A percentile compares a stretch with the other conserved stretches of the same genome.
These are phyloP conservation scores for Thaumetopoea pityocampa DNA, from an alignment of 1,140 invertebrate genomes.

Conservation along the genomic window DNA sequence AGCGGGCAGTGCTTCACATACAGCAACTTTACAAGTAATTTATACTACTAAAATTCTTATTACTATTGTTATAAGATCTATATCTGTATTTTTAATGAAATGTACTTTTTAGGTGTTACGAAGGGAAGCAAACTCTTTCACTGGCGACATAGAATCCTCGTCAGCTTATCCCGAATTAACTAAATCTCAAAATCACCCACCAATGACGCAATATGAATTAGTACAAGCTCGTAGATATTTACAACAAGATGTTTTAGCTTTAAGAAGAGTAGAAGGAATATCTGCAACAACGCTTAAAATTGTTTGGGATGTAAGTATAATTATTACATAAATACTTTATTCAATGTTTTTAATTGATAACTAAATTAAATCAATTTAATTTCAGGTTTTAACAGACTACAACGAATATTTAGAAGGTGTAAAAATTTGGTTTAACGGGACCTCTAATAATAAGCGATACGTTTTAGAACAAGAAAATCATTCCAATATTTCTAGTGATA, in stretches of 20 bases:
- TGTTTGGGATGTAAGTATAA: slow-evolving; percentile 86
- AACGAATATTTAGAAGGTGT: slow-evolving; percentile 88
- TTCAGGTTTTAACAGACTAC: slow-evolving; percentile 68
- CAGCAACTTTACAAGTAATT: slow-evolving; percentile 55
- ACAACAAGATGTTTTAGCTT: slow-evolving; percentile 87
- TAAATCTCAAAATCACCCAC: slow-evolving; percentile 78
- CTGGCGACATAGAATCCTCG: slow-evolving; percentile 54
- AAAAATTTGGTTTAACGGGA: slow-evolving; percentile 92
- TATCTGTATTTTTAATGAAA: too few relatives aligned
- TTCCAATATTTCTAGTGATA: slow-evolving; percentile 44
- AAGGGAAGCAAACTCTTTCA: slow-evolving; percentile 66
- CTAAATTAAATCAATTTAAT: slow-evolving; percentile 13
- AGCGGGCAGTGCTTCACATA: slow-evolving; percentile 63
- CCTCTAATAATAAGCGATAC: slow-evolving; percentile 72
- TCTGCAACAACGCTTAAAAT: slow-evolving; percentile 89
- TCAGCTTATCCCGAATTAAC: slow-evolving; percentile 55
- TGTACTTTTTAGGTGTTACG: slow-evolving; percentile 53
- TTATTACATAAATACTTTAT: slow-evolving; percentile 9
- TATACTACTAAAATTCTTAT: too few relatives aligned
- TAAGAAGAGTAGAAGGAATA: slow-evolving; percentile 86
- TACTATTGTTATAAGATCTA: too few relatives aligned
- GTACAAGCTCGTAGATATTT: slow-evolving; percentile 86
- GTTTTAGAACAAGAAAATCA: slow-evolving; percentile 41
- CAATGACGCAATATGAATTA: slow-evolving; percentile 86
- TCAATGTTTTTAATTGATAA: background rate